Percentiles rank a stretch among this genome's conserved stretches.
Conservation (phyloP, 1,140 invertebrate genomes). For the Oncopodura yosiiana region DNA sequence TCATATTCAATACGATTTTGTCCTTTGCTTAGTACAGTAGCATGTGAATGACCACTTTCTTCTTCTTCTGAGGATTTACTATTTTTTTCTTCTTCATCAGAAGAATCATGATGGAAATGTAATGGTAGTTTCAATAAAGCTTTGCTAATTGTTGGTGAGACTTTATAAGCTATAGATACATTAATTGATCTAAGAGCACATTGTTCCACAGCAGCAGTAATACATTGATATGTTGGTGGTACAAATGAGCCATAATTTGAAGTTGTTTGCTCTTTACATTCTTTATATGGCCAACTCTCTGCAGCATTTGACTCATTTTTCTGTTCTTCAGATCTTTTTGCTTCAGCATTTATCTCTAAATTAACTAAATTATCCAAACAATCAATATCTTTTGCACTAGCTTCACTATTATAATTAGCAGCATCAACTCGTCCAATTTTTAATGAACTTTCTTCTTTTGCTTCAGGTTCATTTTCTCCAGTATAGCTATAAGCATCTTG, state of each 20-base stretch:
- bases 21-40: background rate
- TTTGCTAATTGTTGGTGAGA: background rate
- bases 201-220: slow-evolving; percentile 19
- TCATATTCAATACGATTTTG: slow-evolving; percentile 8
- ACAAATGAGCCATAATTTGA: slow-evolving; percentile 23
- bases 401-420: slow-evolving; percentile 1
- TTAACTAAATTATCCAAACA: slow-evolving; percentile 17
- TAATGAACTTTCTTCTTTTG: slow-evolving; percentile 12
- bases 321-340: slow-evolving; percentile 13
- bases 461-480: slow-evolving; percentile 22
- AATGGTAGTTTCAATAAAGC: background rate
- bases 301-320: background rate
- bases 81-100: background rate
- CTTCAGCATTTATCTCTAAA: slow-evolving; percentile 11
- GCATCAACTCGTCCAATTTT: slow-evolving; percentile 14
- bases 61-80: background rate
- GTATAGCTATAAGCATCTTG: slow-evolving; percentile 11
- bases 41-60: background rate
- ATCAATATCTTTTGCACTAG: background rate
- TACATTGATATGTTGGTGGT: slow-evolving; percentile 31
- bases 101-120: background rate
- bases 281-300: slow-evolving; percentile 22
- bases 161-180: slow-evolving; percentile 21
- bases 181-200: slow-evolving; percentile 24
- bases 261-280: slow-evolving; percentile 26